Conservation (phyloP, 2,113 vertebrate species). For the Pycnonotus jocosus region DNA sequence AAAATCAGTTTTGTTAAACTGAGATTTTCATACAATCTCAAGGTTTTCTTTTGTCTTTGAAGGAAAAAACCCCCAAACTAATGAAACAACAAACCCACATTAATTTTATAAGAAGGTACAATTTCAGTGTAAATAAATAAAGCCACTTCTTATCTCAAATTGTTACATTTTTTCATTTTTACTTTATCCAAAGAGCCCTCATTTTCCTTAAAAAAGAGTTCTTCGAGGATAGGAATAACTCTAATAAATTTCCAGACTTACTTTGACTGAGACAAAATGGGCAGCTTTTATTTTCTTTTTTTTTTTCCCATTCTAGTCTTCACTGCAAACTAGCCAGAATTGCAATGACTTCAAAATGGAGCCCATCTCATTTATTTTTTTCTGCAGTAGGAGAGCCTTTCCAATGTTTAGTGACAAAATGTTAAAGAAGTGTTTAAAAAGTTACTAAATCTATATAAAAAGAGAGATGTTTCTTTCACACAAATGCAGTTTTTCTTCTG, state of each 20-base stretch:
- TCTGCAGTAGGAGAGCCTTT: neutral
- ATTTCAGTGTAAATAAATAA: neutral
- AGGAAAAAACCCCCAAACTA: neutral
- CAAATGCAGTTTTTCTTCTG: neutral
- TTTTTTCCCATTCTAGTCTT: neutral
- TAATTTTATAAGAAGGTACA: neutral
- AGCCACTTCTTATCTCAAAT: neutral
- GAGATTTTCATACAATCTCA: neutral
- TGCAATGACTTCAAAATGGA: neutral
- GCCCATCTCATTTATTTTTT: neutral
- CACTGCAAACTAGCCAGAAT: neutral
- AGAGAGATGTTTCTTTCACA: neutral
- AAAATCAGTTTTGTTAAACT: neutral
- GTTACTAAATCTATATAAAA: neutral
- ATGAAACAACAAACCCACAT: accelerated
- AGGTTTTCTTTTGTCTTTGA: neutral
- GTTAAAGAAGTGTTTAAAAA: neutral
- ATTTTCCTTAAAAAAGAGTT: neutral
- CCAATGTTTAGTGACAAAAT: neutral
- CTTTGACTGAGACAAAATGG: neutral
- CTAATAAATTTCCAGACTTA: neutral
- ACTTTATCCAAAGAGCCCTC: neutral
- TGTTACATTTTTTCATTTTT: neutral
- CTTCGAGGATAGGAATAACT: neutral
- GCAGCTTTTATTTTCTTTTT: neutral